Conservation (phyloP, 2,797 vertebrate species). For the Hylomyscus alleni region DNA sequence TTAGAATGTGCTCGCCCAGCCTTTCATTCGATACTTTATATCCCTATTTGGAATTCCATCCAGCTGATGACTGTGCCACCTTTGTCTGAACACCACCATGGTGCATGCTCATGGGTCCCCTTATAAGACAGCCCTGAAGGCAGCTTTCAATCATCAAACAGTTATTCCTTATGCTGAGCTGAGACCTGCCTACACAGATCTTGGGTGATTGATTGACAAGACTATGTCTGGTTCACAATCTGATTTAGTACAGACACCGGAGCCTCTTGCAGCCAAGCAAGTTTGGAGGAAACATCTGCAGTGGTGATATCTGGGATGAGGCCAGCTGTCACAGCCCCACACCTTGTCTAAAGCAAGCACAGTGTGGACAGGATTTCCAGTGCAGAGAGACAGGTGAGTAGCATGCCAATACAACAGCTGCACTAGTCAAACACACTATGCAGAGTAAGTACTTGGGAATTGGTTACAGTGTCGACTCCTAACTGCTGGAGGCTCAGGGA, state of each 20-base stretch:
- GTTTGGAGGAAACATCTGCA: slow-evolving; percentile 91
- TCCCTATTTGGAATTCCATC: neutral
- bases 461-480: slow-evolving; percentile 1
- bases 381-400: slow-evolving; percentile 92
- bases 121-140: slow-evolving; percentile 54
- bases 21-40: neutral
- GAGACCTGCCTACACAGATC: slow-evolving; percentile 39
- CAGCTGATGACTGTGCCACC: neutral
- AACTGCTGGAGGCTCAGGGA: neutral
- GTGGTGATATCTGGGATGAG: slow-evolving; percentile 90
- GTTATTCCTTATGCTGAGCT: slow-evolving; percentile 56
- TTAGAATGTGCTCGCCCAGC: neutral
- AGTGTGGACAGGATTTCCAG: slow-evolving; percentile 91
- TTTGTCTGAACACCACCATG: neutral
- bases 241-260: slow-evolving; percentile 91
- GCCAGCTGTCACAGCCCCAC: slow-evolving; percentile 87
- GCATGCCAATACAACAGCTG: slow-evolving; percentile 14
- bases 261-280: slow-evolving; percentile 89
- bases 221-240: slow-evolving; percentile 73
- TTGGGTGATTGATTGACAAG: slow-evolving; percentile 70
- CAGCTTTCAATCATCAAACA: slow-evolving; percentile 65
- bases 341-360: slow-evolving; percentile 86
- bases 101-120: neutral
- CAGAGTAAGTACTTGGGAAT: neutral
- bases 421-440: neutral